A percentile compares a stretch with the other conserved stretches of the same genome.
These are phyloP conservation scores for Sialis lutaria DNA, from an alignment of 2,888 invertebrate species.

Conservation along the genomic window DNA sequence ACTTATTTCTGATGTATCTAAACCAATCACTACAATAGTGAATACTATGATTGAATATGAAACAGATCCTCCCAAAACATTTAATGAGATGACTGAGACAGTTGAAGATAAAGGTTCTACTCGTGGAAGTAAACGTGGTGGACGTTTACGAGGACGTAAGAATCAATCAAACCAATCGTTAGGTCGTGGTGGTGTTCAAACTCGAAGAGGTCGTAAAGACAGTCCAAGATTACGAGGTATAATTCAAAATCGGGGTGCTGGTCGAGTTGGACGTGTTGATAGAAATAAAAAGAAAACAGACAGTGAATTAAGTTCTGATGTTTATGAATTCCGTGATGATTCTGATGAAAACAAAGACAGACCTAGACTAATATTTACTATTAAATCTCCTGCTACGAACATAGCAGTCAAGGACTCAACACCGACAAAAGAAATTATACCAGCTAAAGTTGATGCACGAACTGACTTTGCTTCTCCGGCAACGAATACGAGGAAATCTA, in stretches of 20 bases:
- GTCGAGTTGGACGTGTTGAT: conserved; percentile 29
- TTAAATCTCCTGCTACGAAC: conserved; percentile 46
- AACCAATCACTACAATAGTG: conserved; percentile 6
- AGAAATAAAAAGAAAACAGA: conserved; percentile 27
- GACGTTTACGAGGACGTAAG: conserved; percentile 23
- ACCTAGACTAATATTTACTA: conserved; percentile 64
- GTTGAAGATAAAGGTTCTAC: conserved; percentile 15
- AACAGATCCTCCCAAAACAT: conserved; percentile 11
- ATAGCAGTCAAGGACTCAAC: conserved; percentile 13
- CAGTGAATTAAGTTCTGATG: conserved; percentile 49
- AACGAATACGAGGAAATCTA: conserved; percentile 60
- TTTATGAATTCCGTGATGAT: conserved; percentile 85
- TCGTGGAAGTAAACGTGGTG: conserved; percentile 13
- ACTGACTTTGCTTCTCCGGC: conserved; percentile 47
- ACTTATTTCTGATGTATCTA: conserved; percentile 10
- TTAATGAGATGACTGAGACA: conserved; percentile 20
- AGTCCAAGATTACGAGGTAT: conserved; percentile 28
- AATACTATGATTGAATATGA: conserved; percentile 12
- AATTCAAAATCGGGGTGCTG: conserved; percentile 23
- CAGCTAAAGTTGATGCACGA: conserved; percentile 31
- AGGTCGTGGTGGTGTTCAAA: conserved; percentile 31
- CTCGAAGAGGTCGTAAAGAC: conserved; percentile 29
- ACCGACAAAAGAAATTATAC: conserved; percentile 23
- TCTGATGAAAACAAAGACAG: conserved; percentile 55
- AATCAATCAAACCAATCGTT: conserved; percentile 18